Evolutionary conservation across 2,888 invertebrate genomes (phyloP).

Genomic region (Drosophila koepferae): DNA sequence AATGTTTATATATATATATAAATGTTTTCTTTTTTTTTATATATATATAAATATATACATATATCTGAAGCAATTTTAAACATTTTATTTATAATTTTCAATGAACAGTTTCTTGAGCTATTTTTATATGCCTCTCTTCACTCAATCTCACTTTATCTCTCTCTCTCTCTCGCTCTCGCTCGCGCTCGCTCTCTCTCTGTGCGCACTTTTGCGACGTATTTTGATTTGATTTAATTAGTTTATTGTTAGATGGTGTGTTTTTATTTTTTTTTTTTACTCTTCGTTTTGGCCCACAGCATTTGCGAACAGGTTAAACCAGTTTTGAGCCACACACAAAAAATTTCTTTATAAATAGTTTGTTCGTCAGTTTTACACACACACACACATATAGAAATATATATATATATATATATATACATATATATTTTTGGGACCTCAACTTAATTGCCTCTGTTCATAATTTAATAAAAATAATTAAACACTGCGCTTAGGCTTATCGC

Average conservation of each 20-base stretch:
- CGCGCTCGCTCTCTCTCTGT: constrained; percentile 8
- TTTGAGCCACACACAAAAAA: constrained; percentile 40
- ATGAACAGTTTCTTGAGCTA: constrained; percentile 46
- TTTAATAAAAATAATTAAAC: constrained; percentile 57
- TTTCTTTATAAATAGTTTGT: constrained; percentile 57
- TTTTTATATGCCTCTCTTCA: constrained; percentile 34
- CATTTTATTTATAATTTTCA: constrained; percentile 64
- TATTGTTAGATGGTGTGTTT: constrained; percentile 64
- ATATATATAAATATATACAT: constrained; percentile 15
- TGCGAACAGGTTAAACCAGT: constrained; percentile 66
- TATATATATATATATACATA: neutral
- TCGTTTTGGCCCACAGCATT: constrained; percentile 39
- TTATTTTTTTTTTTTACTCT: constrained; percentile 12
- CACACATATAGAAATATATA: neutral
- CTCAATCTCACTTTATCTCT: neutral
- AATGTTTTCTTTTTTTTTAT: neutral
- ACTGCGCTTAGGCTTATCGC: constrained; percentile 65
- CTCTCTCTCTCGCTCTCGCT: constrained; percentile 1
- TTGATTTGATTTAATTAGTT: constrained; percentile 74
- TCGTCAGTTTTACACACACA: constrained; percentile 21
- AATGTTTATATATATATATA: constrained; percentile 27
- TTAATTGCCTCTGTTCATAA: constrained; percentile 59
- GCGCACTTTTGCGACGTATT: constrained; percentile 68
- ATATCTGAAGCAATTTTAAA: constrained; percentile 33
- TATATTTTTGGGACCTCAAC: constrained; percentile 26